Evolutionary conservation across 2,797 vertebrate genomes (phyloP).

Genomic region (Mastacembelus armatus): DNA sequence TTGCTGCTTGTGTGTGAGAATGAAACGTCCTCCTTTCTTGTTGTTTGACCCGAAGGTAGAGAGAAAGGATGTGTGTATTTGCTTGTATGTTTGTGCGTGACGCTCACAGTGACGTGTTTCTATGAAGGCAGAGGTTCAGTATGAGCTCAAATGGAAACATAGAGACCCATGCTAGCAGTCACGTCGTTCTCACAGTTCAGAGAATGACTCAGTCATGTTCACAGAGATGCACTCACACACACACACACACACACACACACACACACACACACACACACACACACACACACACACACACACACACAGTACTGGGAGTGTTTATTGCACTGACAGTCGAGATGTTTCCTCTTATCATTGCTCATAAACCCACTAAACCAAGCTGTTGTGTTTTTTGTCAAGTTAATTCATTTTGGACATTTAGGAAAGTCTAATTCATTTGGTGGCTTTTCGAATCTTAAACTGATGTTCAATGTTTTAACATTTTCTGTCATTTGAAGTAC

Average conservation of each 20-base stretch:
- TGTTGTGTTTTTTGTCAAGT: slow-evolving; percentile 10
- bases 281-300: slow-evolving; percentile 17
- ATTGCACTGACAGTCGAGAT: slow-evolving; percentile 52
- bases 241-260: slow-evolving; percentile 17
- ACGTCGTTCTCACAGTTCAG: slow-evolving; percentile 66
- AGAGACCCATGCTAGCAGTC: slow-evolving; percentile 49
- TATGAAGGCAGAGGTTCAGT: slow-evolving; percentile 23
- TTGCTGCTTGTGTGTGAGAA: slow-evolving; percentile 57
- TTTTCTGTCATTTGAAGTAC: not conserved
- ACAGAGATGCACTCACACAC: slow-evolving; percentile 7
- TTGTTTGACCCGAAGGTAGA: slow-evolving; percentile 69
- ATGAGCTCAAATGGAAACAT: slow-evolving; percentile 38
- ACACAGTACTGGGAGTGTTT: slow-evolving; percentile 51
- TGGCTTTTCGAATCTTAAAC: not conserved
- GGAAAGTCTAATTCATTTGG: not conserved
- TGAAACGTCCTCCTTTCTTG: slow-evolving; percentile 31
- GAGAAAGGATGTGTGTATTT: slow-evolving; percentile 33
- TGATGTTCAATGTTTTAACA: not conserved
- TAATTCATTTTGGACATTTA: not conserved
- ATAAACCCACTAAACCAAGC: slow-evolving; percentile 19
- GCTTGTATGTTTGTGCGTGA: slow-evolving; percentile 23
- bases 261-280: not conserved
- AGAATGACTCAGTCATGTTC: slow-evolving; percentile 24
- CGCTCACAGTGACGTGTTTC: slow-evolving; percentile 16
- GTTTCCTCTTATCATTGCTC: slow-evolving; percentile 46